Evolutionary conservation across 2,888 invertebrate species (phyloP).

Genomic region (Acanthosepion pharaonis): DNA sequence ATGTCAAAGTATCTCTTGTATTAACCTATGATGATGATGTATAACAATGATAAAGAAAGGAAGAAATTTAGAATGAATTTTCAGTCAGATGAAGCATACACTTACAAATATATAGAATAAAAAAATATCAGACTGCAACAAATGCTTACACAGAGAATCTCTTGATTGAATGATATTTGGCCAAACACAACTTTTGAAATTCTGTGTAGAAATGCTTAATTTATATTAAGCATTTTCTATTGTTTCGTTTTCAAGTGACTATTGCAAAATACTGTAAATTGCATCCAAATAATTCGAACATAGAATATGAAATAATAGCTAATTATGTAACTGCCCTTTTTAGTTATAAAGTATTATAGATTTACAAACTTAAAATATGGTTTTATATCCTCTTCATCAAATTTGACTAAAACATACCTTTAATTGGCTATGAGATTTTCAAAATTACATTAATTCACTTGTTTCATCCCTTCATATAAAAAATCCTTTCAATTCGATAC

Average conservation of each 20-base stretch:
- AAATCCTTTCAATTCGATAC: no score
- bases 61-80: background rate
- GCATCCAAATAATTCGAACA: background rate
- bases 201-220: background rate
- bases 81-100: background rate
- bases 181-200: background rate
- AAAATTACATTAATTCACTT: no score
- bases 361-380: no score
- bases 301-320: background rate
- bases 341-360: no score
- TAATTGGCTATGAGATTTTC: no score
- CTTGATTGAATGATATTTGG: background rate
- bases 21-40: background rate
- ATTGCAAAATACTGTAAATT: background rate
- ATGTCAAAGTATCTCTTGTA: background rate
- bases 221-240: background rate
- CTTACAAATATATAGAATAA: background rate
- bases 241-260: background rate
- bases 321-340: background rate
- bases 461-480: no score
- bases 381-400: no score
- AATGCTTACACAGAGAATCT: background rate
- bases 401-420: no score
- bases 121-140: background rate
- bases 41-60: background rate